A percentile compares a stretch with the other conserved stretches of the same genome.
phyloP scores from a whole-genome alignment of 2,113 vertebrate species.

The Malaclemys terrapin region DNA sequence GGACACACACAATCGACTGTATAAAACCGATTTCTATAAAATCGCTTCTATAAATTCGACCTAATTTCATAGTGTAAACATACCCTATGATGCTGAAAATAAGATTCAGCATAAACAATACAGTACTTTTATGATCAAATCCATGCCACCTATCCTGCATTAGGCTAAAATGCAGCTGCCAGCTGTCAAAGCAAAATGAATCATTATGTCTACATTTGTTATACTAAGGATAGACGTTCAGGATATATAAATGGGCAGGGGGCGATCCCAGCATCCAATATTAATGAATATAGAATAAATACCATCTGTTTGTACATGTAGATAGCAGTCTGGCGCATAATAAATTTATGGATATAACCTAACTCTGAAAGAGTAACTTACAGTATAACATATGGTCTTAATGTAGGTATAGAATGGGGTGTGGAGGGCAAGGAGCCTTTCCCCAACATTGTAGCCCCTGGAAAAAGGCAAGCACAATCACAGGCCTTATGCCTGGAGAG shows the following conservation, averaged over 20 bases:
- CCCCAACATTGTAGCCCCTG: background rate
- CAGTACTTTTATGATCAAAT: slow-evolving; percentile 21
- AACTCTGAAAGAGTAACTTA: background rate
- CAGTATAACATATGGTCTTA: background rate
- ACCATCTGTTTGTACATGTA: slow-evolving; percentile 26
- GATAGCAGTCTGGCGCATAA: background rate
- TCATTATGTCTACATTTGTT: background rate
- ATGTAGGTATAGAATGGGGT: background rate
- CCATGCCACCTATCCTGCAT: background rate
- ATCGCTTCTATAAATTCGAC: too few species aligned
- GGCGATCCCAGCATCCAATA: slow-evolving; percentile 6
- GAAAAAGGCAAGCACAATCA: slow-evolving; percentile 1
- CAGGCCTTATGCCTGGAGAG: background rate
- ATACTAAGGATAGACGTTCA: background rate
- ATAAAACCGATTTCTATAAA: too few species aligned
- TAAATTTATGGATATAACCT: slow-evolving; percentile 9
- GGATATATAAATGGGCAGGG: slow-evolving; percentile 32
- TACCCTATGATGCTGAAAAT: background rate
- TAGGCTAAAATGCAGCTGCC: background rate
- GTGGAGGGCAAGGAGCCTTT: background rate
- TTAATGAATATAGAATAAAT: slow-evolving; percentile 63
- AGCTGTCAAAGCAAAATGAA: slow-evolving; percentile 34
- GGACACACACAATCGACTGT: too few species aligned
- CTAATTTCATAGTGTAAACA: too few species aligned
- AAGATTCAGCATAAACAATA: slow-evolving; percentile 8